Evolutionary conservation across 1,140 invertebrate species (phyloP).

Genomic region (Drosophila pectinifera): DNA sequence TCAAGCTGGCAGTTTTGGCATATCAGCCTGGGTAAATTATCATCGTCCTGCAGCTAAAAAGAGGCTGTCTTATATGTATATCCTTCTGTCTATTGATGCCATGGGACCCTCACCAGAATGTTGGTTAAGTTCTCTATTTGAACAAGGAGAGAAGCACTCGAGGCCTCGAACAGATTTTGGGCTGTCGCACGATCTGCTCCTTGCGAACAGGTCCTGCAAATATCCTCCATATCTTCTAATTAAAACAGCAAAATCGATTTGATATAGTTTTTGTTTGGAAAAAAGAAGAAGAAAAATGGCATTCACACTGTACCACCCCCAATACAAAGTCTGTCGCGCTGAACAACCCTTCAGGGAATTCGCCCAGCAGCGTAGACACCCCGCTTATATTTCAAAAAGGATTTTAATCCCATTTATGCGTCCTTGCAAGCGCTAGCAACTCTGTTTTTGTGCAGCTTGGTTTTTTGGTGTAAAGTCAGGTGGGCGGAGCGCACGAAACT

Average conservation of each 20-base stretch:
- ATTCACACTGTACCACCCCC: conserved; percentile 4
- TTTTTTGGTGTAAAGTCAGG: conserved; percentile 39
- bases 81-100: too few species aligned
- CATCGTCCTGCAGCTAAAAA: conserved; percentile 30
- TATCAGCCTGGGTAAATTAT: conserved; percentile 41
- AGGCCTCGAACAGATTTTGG: conserved; percentile 34
- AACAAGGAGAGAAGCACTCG: conserved; percentile 21
- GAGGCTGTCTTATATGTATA: neutral
- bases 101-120: conserved; percentile 21
- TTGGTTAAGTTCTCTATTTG: conserved; percentile 47
- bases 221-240: conserved; percentile 2
- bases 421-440: neutral
- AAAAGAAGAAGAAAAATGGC: conserved; percentile 18
- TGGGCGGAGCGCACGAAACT: conserved; percentile 60
- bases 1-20: conserved; percentile 40
- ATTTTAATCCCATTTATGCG: neutral
- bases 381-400: neutral
- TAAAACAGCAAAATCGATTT: conserved; percentile 1
- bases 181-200: conserved; percentile 12
- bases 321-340: neutral
- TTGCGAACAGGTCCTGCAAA: conserved; percentile 59
- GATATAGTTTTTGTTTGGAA: conserved; percentile 12
- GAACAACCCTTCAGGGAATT: neutral
- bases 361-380: neutral
- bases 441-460: conserved; percentile 53